Evolutionary conservation across 2,888 invertebrate species (phyloP), one percentile per base, ranked within the genome.

Genomic region (Iphiclides podalirius): DNA sequence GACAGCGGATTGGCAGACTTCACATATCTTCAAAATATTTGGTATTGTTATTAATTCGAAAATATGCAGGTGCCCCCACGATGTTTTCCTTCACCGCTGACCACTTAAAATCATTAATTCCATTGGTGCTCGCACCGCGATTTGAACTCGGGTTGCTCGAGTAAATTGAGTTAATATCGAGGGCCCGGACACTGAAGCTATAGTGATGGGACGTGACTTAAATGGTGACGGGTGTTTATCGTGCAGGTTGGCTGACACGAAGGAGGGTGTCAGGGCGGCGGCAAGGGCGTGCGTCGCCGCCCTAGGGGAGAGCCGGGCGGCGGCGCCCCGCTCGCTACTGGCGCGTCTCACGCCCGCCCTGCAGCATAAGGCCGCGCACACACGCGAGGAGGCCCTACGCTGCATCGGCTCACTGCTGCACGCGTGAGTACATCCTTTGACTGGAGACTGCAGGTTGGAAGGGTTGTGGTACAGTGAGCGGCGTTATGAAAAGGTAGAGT

Each of bases 291-390:
- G 86, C 54, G 59, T 88, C 17, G 66, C 72, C 0, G 63, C 79
- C 0, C 64, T 89, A 0, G 80, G 78, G 2, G 66, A 70, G 47
- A 66, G 67, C 13, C 66, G 78, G 6, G 82, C 86, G 4, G 76
- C 72, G 2, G 64, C 74, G 2, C 73, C 86, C 1, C 69, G 85
- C n/a, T 68, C 81, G 0, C 61, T 88, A 33, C 71, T 89, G 1
- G 76, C 83, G 9, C 71, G 84, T 1, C 73, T 89, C 17, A 69
- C 66, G 14, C 81, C 83, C 50, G 92, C 93, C 13, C 92, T 97
- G 67, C 90, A 91, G 61, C 98, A 98, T 87, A 98, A 98, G 86
- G 96, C 98, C 76, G 94, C 96, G 66, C 96, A 97, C 89, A 94
- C 98, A 26, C 85, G 97, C 45, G 97, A 98, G 72, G 98, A 98